phyloP scores from a whole-genome alignment of 1,140 invertebrate genomes.

The Drosophila mayri region DNA sequence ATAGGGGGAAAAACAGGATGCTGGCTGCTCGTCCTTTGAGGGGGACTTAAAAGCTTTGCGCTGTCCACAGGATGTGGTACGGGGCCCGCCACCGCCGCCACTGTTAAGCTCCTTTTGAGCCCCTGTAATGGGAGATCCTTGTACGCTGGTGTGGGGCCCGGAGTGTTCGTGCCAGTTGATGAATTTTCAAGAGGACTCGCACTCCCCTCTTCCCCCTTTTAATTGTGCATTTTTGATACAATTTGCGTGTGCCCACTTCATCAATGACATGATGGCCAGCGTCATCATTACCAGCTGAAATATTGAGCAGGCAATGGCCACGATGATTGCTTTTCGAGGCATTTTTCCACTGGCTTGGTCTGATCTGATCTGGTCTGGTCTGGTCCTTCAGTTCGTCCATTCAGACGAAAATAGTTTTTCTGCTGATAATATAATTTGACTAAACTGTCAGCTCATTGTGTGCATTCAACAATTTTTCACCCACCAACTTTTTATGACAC shows the following conservation, averaged over 20 bases:
- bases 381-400: neutral
- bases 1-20: neutral
- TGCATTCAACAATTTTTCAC: conserved; percentile 54
- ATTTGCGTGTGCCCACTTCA: conserved; percentile 40
- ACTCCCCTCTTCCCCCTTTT: conserved; percentile 14
- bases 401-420: conserved; percentile 38
- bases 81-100: conserved; percentile 3
- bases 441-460: conserved; percentile 57
- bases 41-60: conserved; percentile 77
- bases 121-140: conserved; percentile 66
- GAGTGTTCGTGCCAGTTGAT: conserved; percentile 43
- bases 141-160: neutral
- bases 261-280: conserved; percentile 25
- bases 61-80: conserved; percentile 75
- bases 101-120: conserved; percentile 68
- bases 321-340: conserved; percentile 11
- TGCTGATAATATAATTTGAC: conserved; percentile 60
- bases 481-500: conserved; percentile 51
- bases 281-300: conserved; percentile 35
- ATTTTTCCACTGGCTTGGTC: neutral
- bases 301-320: conserved; percentile 32
- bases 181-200: conserved; percentile 44
- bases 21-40: conserved; percentile 29
- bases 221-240: conserved; percentile 58
- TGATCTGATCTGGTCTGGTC: neutral